Evolutionary conservation across 23 tunicate genomes (phyloP), one percentile per base, ranked within the genome.

Genomic region (Pegea sp.): DNA sequence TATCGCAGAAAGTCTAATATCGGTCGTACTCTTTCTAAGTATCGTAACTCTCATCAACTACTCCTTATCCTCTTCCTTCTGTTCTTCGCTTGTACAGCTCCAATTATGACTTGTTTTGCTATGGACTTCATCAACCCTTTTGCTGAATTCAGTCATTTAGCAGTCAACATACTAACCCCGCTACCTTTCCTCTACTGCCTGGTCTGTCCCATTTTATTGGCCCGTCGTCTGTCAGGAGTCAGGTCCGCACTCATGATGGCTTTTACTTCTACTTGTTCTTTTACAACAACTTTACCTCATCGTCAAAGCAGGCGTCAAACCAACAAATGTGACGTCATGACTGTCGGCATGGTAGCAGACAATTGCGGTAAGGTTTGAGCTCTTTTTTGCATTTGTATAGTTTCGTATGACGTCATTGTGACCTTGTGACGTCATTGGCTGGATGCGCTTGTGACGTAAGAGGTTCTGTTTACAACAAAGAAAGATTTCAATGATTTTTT

Each of bases 121-220:
- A 6, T 68, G 7, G 95, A 84, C 34, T 84, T 67, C 58, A 60
- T 55, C 19, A 21, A 61, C 11, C 49, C 60, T 6, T n/a, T n/a
- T n/a, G 46, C 46, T 11, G 46, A 38, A 38, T 32, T 69, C 50
- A 49, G 67, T 11, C 71, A 52, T 30, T 30, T 62, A 49, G 42
- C 58, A 24, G 70, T 84, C 28, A 84, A 84, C 51, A 55, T 56
- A 49, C 50, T 84, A 16, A 67, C 70, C 0, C 95, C 95, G 4
- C 59, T 84, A 18, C 84, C 95, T 1, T 61, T 84, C 24, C 26
- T 84, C 44, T 73, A 74, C 70, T 73, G 95, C 61, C 61, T 68
- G 32, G 42, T 74, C 32, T 73, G 95, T 59, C 95, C 95, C 21
- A 51, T 84, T 32, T 42, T 84, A 31, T 21, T 84, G 29, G 28